Conservation (phyloP, 2,888 invertebrate species). For the Stenurella melanura region DNA sequence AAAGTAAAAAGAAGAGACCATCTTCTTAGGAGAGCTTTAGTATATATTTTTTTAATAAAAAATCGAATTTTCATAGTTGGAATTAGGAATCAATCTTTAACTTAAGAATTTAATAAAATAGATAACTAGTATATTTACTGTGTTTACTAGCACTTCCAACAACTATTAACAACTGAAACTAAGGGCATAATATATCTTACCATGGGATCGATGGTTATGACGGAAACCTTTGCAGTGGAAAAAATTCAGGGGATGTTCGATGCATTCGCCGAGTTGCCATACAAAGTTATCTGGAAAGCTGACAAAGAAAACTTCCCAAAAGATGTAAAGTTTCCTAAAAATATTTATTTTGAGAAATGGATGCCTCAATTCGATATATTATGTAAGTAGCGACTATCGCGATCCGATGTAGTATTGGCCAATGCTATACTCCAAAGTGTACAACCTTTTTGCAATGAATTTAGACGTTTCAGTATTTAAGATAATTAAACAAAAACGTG, state of each 20-base stretch:
- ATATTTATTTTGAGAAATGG: constrained; percentile 76
- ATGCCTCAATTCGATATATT: constrained; percentile 77
- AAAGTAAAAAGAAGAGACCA: too few relatives aligned
- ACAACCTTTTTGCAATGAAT: too few relatives aligned
- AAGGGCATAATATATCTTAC: constrained; percentile 76
- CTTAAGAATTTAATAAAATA: too few relatives aligned
- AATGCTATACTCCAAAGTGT: too few relatives aligned
- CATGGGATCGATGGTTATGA: constrained; percentile 77
- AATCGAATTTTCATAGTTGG: too few relatives aligned
- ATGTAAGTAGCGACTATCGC: constrained; percentile 68
- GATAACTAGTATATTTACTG: background rate
- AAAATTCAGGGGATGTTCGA: constrained; percentile 74
- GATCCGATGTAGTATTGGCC: too few relatives aligned
- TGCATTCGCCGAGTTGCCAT: constrained; percentile 75
- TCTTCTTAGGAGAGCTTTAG: too few relatives aligned
- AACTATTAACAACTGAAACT: constrained; percentile 38
- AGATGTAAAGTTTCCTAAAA: constrained; percentile 71
- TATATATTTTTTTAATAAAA: too few relatives aligned
- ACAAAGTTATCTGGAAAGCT: constrained; percentile 77
- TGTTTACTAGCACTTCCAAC: constrained; percentile 32
- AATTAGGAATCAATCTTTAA: too few relatives aligned
- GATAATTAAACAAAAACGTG: too few relatives aligned
- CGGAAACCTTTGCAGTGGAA: constrained; percentile 75
- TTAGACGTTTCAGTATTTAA: too few relatives aligned
- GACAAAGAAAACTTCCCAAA: constrained; percentile 74